Conservation (phyloP, 2,888 invertebrate species). For the Itoplectis maculator region DNA sequence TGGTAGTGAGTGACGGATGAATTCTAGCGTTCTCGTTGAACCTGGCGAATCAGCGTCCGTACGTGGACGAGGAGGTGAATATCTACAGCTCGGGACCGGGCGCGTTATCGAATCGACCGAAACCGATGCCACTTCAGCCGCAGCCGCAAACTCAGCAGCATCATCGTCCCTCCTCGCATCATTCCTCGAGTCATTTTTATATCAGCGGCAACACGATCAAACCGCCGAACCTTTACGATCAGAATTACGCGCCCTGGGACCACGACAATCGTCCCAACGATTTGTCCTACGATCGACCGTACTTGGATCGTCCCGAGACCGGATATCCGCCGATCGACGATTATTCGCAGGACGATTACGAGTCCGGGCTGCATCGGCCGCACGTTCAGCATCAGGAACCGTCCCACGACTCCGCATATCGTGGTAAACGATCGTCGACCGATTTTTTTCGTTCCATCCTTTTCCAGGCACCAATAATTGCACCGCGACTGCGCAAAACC, state of each 20-base stretch:
- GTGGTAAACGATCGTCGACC: conserved; percentile 80
- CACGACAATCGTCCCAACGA: conserved; percentile 75
- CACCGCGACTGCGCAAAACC: conserved; percentile 32
- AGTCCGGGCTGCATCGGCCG: conserved; percentile 80
- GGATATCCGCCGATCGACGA: conserved; percentile 71
- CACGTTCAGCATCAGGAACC: conserved; percentile 78
- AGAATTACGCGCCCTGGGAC: conserved; percentile 71
- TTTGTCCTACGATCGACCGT: conserved; percentile 73
- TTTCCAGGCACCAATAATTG: conserved; percentile 37
- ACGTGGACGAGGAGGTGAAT: conserved; percentile 85
- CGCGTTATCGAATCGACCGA: conserved; percentile 77
- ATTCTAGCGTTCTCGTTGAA: conserved; percentile 81
- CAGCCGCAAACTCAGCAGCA: conserved; percentile 63
- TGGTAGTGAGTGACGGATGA: conserved; percentile 66
- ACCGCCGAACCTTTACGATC: conserved; percentile 67
- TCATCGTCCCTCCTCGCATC: conserved; percentile 51
- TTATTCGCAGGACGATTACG: conserved; percentile 81
- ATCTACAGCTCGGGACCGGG: conserved; percentile 78
- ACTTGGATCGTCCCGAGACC: conserved; percentile 83
- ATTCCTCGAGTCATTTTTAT: conserved; percentile 56
- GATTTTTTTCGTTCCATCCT: conserved; percentile 30
- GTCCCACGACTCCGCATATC: conserved; percentile 81
- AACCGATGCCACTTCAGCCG: conserved; percentile 85
- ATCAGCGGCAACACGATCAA: conserved; percentile 62
- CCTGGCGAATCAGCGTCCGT: conserved; percentile 81